These are phyloP conservation scores for Sturnus vulgaris DNA, from an alignment of 2,113 vertebrate genomes.

Conservation along the genomic window DNA sequence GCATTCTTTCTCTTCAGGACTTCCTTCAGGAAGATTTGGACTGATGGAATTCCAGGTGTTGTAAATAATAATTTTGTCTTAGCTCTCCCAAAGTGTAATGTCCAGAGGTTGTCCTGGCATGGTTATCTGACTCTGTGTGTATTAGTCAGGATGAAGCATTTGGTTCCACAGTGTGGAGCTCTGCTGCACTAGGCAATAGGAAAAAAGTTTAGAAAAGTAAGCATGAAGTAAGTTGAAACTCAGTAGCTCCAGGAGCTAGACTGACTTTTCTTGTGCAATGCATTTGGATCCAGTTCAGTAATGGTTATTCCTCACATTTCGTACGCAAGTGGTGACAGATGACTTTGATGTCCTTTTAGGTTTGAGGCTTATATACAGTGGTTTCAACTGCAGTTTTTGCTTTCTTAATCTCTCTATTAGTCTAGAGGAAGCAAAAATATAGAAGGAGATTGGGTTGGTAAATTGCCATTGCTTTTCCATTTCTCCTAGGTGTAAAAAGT, in stretches of 20 bases:
- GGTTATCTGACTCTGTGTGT: fast-evolving
- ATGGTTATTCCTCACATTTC: neutral
- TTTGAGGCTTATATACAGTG: neutral
- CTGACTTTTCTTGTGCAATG: neutral
- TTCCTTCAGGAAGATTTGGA: neutral
- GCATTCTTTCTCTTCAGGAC: neutral
- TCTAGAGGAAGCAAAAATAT: neutral
- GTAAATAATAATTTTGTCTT: neutral
- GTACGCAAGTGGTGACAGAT: neutral
- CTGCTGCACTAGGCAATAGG: neutral
- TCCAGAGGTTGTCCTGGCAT: fast-evolving
- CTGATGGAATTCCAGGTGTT: neutral
- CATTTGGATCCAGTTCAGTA: neutral
- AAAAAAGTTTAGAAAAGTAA: neutral
- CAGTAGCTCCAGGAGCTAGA: neutral
- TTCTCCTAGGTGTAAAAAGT: neutral
- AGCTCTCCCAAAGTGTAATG: neutral
- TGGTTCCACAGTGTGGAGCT: neutral
- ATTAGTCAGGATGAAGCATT: neutral
- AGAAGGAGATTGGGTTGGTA: neutral
- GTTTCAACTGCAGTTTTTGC: neutral
- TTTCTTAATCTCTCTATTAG: neutral
- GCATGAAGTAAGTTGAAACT: neutral
- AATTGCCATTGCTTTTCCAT: neutral
- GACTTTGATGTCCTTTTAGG: neutral